phyloP scores from a whole-genome alignment of 2,797 vertebrate species.

The Salarias fasciatus region DNA sequence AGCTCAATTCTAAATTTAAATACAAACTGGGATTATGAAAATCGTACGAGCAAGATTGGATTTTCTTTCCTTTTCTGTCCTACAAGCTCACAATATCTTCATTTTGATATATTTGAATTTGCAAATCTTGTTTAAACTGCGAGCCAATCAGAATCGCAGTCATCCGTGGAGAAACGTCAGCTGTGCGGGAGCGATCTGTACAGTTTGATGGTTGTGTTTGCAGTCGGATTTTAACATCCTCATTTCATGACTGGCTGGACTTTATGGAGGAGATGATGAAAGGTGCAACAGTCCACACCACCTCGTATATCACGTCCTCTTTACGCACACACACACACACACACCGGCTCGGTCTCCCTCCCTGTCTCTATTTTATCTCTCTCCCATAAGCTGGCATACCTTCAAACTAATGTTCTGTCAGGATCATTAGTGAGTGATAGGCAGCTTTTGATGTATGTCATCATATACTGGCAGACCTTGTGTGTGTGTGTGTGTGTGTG shows the following conservation, averaged over 20 bases:
- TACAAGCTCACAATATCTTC: no score
- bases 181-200: conserved; percentile 46
- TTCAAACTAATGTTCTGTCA: conserved; percentile 63
- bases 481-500: conserved; percentile 37
- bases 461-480: conserved; percentile 38
- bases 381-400: conserved; percentile 49
- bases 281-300: conserved; percentile 77
- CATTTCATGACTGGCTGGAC: conserved; percentile 84
- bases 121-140: conserved; percentile 48
- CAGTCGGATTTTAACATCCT: conserved; percentile 78
- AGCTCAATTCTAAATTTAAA: background rate
- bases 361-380: conserved; percentile 56
- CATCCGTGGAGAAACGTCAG: conserved; percentile 45
- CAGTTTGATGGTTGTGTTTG: conserved; percentile 74
- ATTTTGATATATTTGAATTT: conserved; percentile 37
- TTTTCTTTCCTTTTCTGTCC: no score
- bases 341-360: conserved; percentile 6
- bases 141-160: conserved; percentile 40
- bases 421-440: conserved; percentile 68
- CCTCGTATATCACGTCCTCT: conserved; percentile 76
- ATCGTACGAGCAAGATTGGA: no score
- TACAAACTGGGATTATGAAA: no score
- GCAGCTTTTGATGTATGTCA: conserved; percentile 69
- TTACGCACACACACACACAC: conserved; percentile 62
- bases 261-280: conserved; percentile 83